Percentiles rank a stretch among this genome's conserved stretches.
These are phyloP conservation scores for Acronicta alni DNA, from an alignment of 2,888 invertebrate genomes.

Conservation along the genomic window DNA sequence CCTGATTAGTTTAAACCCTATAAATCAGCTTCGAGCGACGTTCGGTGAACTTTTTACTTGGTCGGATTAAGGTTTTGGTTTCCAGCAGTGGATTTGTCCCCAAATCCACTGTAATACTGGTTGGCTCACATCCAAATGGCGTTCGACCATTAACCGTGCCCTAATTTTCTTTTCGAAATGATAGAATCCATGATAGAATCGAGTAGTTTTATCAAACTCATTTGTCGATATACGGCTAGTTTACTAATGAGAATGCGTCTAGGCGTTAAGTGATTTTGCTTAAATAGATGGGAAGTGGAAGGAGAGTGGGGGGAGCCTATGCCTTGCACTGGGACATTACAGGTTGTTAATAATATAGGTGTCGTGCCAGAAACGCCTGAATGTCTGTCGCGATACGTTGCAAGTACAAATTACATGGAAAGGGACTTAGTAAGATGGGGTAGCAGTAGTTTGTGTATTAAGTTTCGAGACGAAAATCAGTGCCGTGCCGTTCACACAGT, in stretches of 20 bases:
- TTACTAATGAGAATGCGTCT: neutral
- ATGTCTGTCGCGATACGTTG: slow-evolving; percentile 2
- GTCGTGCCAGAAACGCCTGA: slow-evolving; percentile 8
- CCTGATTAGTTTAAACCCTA: slow-evolving; percentile 48
- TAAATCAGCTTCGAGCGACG: slow-evolving; percentile 46
- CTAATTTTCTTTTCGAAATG: slow-evolving; percentile 80
- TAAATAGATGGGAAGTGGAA: no score
- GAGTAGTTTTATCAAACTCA: slow-evolving; percentile 52
- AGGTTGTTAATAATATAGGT: no score
- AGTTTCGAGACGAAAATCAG: no score
- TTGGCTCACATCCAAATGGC: slow-evolving; percentile 80
- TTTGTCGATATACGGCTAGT: slow-evolving; percentile 32
- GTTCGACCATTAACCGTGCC: slow-evolving; percentile 74
- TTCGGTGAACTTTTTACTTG: slow-evolving; percentile 57
- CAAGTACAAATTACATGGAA: slow-evolving; percentile 19
- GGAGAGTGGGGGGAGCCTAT: no score
- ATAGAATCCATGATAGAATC: slow-evolving; percentile 69
- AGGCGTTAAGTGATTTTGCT: slow-evolving; percentile 6
- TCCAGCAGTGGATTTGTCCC: slow-evolving; percentile 77
- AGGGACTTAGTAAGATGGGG: slow-evolving; percentile 3
- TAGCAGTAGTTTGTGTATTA: slow-evolving; percentile 9
- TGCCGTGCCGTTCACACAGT: no score
- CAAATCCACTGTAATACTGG: slow-evolving; percentile 67
- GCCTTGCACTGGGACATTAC: no score
- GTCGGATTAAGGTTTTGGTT: slow-evolving; percentile 68